A percentile compares a stretch with the other conserved stretches of the same genome.
phyloP scores from a whole-genome alignment of 1,140 invertebrate genomes.

The Druon quercuslanigerum region DNA sequence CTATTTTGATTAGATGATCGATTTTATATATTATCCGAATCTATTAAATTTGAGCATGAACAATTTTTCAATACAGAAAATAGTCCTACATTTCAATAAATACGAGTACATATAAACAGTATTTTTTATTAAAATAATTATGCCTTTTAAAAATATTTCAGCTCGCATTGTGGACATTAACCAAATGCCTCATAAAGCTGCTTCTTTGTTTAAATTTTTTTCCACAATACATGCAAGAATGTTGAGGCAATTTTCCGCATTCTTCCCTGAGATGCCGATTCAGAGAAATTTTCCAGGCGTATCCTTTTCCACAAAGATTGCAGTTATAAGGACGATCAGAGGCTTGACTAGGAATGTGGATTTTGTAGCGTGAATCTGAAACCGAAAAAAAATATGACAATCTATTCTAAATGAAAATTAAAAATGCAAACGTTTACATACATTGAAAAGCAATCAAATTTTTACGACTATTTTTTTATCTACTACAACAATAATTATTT shows the following conservation, averaged over 20 bases:
- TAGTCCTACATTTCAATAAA: background rate
- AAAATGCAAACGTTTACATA: background rate
- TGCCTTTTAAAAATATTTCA: background rate
- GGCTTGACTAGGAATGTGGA: slow-evolving; percentile 1
- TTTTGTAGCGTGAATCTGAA: background rate
- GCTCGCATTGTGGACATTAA: slow-evolving; percentile 43
- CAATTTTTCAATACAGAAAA: background rate
- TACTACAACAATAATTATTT: no score
- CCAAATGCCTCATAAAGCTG: slow-evolving; percentile 59
- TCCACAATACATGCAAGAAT: slow-evolving; percentile 68
- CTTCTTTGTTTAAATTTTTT: slow-evolving; percentile 75
- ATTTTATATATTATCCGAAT: no score
- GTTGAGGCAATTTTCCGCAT: slow-evolving; percentile 67
- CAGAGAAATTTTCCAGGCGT: slow-evolving; percentile 57
- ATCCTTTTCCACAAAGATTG: slow-evolving; percentile 48
- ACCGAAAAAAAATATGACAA: background rate
- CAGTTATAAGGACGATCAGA: slow-evolving; percentile 52
- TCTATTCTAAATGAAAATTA: background rate
- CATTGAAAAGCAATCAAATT: no score
- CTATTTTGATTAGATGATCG: no score
- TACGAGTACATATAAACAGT: background rate
- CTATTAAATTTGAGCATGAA: no score
- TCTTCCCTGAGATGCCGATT: slow-evolving; percentile 70
- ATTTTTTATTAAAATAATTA: background rate
- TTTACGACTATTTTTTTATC: no score